Evolutionary conservation across 2,797 vertebrate species (phyloP).

Genomic region (Atherinosoma microstoma): DNA sequence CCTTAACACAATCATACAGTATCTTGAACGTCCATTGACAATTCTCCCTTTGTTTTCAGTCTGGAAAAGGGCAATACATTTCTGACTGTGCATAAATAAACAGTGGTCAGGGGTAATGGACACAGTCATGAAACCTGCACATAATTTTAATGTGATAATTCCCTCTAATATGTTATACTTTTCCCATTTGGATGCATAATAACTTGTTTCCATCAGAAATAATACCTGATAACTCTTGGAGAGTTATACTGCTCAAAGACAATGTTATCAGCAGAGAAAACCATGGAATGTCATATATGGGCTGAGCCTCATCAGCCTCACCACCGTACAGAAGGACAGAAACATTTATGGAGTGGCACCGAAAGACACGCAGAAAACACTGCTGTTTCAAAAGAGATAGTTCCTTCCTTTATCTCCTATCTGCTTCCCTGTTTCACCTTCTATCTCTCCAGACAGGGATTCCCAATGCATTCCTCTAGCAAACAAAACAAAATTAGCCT

Average conservation of each 20-base stretch:
- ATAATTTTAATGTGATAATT: conserved; percentile 70
- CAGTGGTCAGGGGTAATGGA: conserved; percentile 57
- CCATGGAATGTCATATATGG: conserved; percentile 26
- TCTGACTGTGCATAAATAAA: conserved; percentile 49
- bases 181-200: conserved; percentile 67
- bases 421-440: conserved; percentile 26
- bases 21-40: too few species aligned
- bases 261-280: conserved; percentile 39
- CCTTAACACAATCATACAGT: too few species aligned
- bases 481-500: conserved; percentile 21
- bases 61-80: conserved; percentile 27
- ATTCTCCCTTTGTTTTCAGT: too few species aligned
- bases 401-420: conserved; percentile 41
- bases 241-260: conserved; percentile 42
- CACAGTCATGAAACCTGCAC: conserved; percentile 47
- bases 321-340: conserved; percentile 51
- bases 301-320: conserved; percentile 40
- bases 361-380: conserved; percentile 46
- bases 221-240: too few species aligned
- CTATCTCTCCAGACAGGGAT: conserved; percentile 15
- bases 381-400: conserved; percentile 51
- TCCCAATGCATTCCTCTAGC: conserved; percentile 14
- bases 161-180: conserved; percentile 55
- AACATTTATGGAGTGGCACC: conserved; percentile 70
- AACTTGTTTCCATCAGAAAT: conserved; percentile 54